A percentile compares a stretch with the other conserved stretches of the same genome.
Conservation (phyloP, 2,113 vertebrate genomes). For the Orcinus orca region DNA sequence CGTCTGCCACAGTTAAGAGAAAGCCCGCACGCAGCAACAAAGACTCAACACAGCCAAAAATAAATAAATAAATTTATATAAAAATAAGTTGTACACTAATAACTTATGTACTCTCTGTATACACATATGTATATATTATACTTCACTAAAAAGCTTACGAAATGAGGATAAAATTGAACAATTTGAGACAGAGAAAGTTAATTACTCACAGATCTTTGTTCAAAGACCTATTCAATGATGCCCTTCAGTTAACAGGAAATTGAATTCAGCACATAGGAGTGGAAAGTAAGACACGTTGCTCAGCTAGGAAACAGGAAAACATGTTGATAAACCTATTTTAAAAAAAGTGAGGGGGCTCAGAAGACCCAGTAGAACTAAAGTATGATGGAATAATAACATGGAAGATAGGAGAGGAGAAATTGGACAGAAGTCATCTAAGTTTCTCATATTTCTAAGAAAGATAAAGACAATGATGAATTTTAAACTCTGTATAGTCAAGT, state of each 20-base stretch:
- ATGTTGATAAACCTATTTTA: neutral
- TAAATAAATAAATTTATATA: too few relatives aligned
- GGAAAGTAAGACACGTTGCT: neutral
- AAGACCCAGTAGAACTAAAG: neutral
- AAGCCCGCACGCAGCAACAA: too few relatives aligned
- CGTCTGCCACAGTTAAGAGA: too few relatives aligned
- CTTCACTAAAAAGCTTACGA: neutral
- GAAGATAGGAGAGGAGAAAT: neutral
- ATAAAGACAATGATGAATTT: neutral
- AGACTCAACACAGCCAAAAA: too few relatives aligned
- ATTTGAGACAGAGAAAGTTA: neutral
- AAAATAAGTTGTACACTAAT: neutral
- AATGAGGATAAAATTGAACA: neutral
- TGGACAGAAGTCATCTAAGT: neutral
- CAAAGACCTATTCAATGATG: neutral
- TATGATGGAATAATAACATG: neutral
- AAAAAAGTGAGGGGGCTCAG: neutral
- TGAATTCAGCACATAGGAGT: neutral
- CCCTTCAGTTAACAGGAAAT: neutral
- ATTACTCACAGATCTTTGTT: neutral
- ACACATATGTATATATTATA: neutral
- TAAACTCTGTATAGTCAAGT: neutral
- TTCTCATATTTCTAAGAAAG: neutral
- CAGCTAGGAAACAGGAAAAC: neutral
- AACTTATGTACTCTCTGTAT: neutral